Conservation (phyloP, 2,113 vertebrate genomes). For the Axis porcinus region DNA sequence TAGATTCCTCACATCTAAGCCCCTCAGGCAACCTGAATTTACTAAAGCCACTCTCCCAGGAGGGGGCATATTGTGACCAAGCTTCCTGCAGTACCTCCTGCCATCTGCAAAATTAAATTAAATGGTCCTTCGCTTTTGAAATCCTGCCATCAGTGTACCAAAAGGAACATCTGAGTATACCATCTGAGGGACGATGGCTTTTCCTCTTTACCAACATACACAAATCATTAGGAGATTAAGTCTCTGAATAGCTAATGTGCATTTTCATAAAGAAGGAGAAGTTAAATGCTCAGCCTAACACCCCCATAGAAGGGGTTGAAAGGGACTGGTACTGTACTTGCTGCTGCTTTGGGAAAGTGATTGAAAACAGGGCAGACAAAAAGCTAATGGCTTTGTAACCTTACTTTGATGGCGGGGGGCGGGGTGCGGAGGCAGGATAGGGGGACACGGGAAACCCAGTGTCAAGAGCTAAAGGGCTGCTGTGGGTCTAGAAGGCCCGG, state of each 20-base stretch:
- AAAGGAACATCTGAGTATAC: conserved; percentile 66
- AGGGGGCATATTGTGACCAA: conserved; percentile 65
- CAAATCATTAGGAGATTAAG: conserved; percentile 73
- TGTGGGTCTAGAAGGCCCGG: neutral
- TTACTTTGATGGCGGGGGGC: neutral
- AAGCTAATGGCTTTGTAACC: conserved; percentile 1
- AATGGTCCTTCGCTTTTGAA: conserved; percentile 64
- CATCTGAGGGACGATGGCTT: conserved; percentile 48
- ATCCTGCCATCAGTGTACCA: conserved; percentile 58
- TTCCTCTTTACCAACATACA: conserved; percentile 64
- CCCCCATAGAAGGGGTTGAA: neutral
- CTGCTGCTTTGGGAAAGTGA: conserved; percentile 15
- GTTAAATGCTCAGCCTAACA: conserved; percentile 52
- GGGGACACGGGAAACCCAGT: neutral
- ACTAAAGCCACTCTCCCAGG: conserved; percentile 46
- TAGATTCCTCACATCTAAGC: conserved; percentile 31
- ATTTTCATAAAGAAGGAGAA: conserved; percentile 66
- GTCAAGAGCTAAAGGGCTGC: neutral
- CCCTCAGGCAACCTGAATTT: conserved; percentile 49
- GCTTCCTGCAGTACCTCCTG: conserved; percentile 48
- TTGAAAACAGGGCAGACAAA: conserved; percentile 44
- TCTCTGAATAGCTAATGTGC: conserved; percentile 66
- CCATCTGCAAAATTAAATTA: conserved; percentile 76
- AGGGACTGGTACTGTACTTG: neutral
- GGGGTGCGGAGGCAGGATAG: neutral